Evolutionary conservation across 37 sponge, comb jelly and placozoan species (phyloP).

Genomic region (Aphrocallistes beatrix): DNA sequence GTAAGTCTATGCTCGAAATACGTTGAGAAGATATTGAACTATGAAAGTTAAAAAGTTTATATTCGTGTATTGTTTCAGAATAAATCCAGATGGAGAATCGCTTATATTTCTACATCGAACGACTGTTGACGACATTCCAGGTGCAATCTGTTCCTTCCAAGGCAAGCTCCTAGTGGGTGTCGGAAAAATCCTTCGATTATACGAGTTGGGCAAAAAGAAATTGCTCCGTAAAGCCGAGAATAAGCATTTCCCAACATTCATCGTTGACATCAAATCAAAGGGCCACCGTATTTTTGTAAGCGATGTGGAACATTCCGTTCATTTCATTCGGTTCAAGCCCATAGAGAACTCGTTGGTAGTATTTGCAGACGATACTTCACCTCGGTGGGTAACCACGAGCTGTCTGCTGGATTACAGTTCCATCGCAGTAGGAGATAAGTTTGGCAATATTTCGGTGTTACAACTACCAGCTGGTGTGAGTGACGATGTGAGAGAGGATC

Average conservation of each 20-base stretch:
- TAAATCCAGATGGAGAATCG: not conserved
- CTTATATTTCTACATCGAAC: constrained; percentile 36
- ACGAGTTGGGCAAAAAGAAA: constrained; percentile 94
- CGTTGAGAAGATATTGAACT: not conserved
- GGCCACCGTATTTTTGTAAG: constrained; percentile 71
- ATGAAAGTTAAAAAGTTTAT: not conserved
- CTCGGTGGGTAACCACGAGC: constrained; percentile 51
- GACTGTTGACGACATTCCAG: constrained; percentile 77
- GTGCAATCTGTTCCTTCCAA: constrained; percentile 75
- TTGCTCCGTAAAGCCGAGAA: constrained; percentile 96
- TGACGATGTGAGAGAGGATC: constrained; percentile 94
- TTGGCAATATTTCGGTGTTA: constrained; percentile 74
- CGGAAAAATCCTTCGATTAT: constrained; percentile 74
- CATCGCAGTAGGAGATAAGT: constrained; percentile 87
- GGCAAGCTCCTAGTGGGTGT: constrained; percentile 70
- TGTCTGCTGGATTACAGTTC: constrained; percentile 88
- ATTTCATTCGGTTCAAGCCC: constrained; percentile 73
- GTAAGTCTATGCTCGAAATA: not conserved
- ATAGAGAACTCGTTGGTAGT: constrained; percentile 80
- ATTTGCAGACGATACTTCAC: constrained; percentile 88
- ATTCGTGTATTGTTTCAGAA: not conserved
- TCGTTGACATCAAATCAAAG: constrained; percentile 68
- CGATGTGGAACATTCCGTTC: constrained; percentile 89
- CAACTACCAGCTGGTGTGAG: constrained; percentile 61
- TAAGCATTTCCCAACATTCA: constrained; percentile 82